These are phyloP conservation scores for Calyptomena viridis DNA, from an alignment of 2,113 vertebrate species.

Conservation along the genomic window DNA sequence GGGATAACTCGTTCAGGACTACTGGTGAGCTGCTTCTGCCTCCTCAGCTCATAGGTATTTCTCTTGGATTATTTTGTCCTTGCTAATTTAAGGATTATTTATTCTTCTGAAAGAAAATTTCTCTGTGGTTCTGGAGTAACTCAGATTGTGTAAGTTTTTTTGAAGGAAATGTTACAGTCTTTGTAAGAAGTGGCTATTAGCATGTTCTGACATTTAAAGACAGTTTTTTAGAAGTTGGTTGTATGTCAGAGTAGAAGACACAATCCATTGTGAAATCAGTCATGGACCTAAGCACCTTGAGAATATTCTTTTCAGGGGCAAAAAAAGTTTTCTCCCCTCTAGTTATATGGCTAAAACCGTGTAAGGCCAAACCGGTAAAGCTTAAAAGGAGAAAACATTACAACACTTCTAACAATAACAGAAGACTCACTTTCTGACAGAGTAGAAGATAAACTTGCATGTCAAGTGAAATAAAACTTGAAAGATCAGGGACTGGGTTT, in stretches of 20 bases:
- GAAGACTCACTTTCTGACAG: neutral
- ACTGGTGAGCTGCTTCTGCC: neutral
- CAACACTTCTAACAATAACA: neutral
- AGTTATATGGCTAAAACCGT: neutral
- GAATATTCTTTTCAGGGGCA: neutral
- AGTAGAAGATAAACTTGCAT: neutral
- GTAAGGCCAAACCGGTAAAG: neutral
- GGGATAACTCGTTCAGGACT: neutral
- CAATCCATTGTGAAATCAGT: neutral
- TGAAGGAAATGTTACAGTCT: neutral
- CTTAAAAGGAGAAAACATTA: neutral
- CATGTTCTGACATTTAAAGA: neutral
- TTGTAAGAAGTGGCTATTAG: neutral
- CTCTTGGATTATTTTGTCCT: neutral
- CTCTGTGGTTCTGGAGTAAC: neutral
- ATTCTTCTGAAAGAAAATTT: neutral
- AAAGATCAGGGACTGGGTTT: neutral
- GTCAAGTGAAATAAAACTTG: neutral
- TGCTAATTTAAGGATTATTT: neutral
- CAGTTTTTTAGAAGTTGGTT: neutral
- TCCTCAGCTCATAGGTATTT: neutral
- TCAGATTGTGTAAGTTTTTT: neutral
- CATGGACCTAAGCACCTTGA: neutral
- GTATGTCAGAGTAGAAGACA: neutral
- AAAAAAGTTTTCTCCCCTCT: rapidly evolving